A percentile compares a stretch with the other conserved stretches of the same genome.
These are phyloP conservation scores for Netelia melanura DNA, from an alignment of 2,888 invertebrate species.

Conservation along the genomic window DNA sequence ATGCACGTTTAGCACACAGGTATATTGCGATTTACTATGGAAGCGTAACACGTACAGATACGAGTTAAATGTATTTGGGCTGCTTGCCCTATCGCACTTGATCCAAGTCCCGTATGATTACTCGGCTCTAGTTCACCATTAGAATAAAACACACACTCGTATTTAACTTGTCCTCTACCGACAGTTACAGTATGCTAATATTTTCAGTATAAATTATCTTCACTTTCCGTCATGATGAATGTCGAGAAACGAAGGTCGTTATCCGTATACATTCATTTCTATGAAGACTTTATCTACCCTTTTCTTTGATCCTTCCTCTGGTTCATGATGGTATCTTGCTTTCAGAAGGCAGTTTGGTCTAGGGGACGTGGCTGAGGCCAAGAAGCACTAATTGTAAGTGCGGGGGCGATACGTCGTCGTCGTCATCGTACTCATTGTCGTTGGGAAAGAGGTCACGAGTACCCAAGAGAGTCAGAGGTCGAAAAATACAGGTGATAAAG, in stretches of 20 bases:
- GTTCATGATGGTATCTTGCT: conserved; percentile 6
- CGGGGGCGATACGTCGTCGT: conserved; percentile 60
- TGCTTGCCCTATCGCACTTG: background rate
- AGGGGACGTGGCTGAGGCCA: conserved; percentile 50
- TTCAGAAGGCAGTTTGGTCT: background rate
- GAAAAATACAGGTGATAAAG: conserved; percentile 37
- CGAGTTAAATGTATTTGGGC: background rate
- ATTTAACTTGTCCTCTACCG: background rate
- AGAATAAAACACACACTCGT: background rate
- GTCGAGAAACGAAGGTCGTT: background rate
- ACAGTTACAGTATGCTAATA: no score
- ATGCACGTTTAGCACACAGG: conserved; percentile 43
- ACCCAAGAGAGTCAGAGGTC: conserved; percentile 45
- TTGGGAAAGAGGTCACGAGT: conserved; percentile 16
- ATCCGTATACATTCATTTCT: conserved; percentile 62
- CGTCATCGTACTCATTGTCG: conserved; percentile 23
- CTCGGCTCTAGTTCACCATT: background rate
- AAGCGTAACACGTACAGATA: background rate
- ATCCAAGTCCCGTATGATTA: background rate
- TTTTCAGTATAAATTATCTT: no score
- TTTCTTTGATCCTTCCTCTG: conserved; percentile 16
- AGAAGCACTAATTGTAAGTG: conserved; percentile 59
- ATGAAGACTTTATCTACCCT: conserved; percentile 59
- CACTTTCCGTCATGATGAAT: no score
- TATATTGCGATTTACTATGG: background rate